Conservation (phyloP, 2,888 invertebrate species). For the Diaprepes abbreviatus region DNA sequence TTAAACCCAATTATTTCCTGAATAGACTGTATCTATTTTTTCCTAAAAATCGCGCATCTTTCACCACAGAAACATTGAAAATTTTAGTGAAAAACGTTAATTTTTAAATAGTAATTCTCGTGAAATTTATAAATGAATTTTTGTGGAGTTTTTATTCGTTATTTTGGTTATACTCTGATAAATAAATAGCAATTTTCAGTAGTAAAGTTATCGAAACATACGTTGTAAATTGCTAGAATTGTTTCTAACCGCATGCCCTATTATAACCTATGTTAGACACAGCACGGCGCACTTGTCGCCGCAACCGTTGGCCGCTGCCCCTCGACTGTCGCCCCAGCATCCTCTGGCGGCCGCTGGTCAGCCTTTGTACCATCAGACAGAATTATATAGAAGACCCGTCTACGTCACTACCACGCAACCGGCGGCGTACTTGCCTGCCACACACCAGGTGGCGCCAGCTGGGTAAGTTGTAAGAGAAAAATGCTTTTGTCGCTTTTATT, state of each 20-base stretch:
- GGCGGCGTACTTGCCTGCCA: constrained; percentile 68
- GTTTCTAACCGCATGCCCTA: constrained; percentile 29
- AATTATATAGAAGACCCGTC: constrained; percentile 77
- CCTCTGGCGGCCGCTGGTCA: constrained; percentile 72
- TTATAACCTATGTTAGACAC: constrained; percentile 58
- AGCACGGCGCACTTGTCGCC: constrained; percentile 70
- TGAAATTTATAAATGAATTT: no score
- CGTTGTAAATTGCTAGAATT: constrained; percentile 11
- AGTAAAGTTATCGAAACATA: no score
- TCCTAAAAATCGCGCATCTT: no score
- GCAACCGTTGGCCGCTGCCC: constrained; percentile 67
- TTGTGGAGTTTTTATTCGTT: no score
- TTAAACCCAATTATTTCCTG: no score
- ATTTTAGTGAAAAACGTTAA: no score
- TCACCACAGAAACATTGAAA: no score
- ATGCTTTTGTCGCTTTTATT: constrained; percentile 4
- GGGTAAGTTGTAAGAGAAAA: constrained; percentile 61
- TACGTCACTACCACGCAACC: constrained; percentile 77
- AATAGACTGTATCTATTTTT: no score
- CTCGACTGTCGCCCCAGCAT: constrained; percentile 70
- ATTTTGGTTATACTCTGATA: no score
- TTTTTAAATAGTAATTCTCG: no score
- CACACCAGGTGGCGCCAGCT: constrained; percentile 70
- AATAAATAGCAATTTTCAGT: no score
- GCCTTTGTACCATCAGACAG: constrained; percentile 75